phyloP scores from a whole-genome alignment of 2,113 vertebrate genomes.

The Lophura nycthemera region DNA sequence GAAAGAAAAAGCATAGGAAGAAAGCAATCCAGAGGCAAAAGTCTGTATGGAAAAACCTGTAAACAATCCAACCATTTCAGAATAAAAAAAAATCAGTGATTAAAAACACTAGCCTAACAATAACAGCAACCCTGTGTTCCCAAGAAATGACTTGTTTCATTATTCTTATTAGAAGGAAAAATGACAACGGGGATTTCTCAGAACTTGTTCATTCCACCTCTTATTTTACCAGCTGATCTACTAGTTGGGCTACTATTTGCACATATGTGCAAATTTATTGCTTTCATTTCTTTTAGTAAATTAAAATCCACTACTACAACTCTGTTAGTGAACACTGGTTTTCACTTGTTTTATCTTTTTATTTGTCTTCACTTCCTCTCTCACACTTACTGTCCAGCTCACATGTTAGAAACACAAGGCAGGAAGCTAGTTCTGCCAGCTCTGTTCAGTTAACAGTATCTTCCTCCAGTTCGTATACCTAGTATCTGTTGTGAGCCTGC shows the following conservation, averaged over 20 bases:
- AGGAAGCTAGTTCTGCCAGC: not conserved
- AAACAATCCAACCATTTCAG: not conserved
- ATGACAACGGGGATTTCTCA: not conserved
- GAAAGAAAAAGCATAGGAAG: not conserved
- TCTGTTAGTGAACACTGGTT: not conserved
- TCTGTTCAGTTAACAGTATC: not conserved
- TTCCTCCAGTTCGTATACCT: not conserved
- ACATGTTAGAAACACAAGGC: not conserved
- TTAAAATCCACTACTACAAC: not conserved
- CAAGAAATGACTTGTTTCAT: not conserved
- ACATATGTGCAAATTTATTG: not conserved
- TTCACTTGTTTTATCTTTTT: not conserved
- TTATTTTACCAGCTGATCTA: not conserved
- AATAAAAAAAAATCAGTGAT: not conserved
- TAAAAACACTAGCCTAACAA: not conserved
- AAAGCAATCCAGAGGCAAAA: not conserved
- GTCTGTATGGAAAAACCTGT: not conserved
- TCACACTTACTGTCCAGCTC: not conserved
- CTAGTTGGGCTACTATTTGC: not conserved
- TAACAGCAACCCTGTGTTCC: not conserved
- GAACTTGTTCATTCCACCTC: not conserved
- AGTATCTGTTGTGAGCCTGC: not conserved
- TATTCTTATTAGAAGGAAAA: not conserved
- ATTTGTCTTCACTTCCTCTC: not conserved
- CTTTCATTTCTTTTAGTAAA: not conserved